phyloP scores from a whole-genome alignment of 2,113 vertebrate species.

The Syngnathoides biaculeatus region DNA sequence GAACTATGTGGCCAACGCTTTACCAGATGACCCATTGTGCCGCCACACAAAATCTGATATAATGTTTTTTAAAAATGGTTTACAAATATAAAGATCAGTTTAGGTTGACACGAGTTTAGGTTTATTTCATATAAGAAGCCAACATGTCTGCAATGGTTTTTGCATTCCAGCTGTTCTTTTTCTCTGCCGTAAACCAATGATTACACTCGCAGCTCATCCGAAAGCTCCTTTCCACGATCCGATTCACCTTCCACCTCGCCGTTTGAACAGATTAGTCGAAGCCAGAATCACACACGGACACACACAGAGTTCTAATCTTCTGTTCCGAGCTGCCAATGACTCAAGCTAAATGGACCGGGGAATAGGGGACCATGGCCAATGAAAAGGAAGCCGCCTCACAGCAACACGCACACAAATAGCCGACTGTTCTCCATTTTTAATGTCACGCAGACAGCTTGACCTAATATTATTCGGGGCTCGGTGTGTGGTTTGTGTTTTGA shows the following conservation, averaged over 20 bases:
- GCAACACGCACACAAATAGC: slow-evolving; percentile 16
- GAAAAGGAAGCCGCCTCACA: slow-evolving; percentile 21
- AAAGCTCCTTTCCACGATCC: slow-evolving; percentile 21
- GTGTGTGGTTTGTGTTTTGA: slow-evolving; percentile 21
- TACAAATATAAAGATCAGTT: too few species aligned
- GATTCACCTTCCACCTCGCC: slow-evolving; percentile 30
- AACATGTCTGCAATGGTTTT: background rate
- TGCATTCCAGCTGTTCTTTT: background rate
- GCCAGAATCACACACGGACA: slow-evolving; percentile 13
- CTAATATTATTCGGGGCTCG: slow-evolving; percentile 48
- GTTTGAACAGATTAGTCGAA: slow-evolving; percentile 42
- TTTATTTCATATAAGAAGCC: background rate
- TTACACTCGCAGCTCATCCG: slow-evolving; percentile 5
- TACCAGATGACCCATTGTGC: too few species aligned
- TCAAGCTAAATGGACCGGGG: slow-evolving; percentile 52
- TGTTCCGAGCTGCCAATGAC: slow-evolving; percentile 42
- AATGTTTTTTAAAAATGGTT: too few species aligned
- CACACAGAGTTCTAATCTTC: slow-evolving; percentile 46
- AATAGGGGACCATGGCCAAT: slow-evolving; percentile 41
- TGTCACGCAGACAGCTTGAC: slow-evolving; percentile 58
- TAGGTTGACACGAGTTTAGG: too few species aligned
- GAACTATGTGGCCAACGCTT: too few species aligned
- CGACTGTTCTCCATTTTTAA: slow-evolving; percentile 65
- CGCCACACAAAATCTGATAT: too few species aligned
- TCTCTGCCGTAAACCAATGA: background rate